phyloP scores from a whole-genome alignment of 2,888 invertebrate species.

The Stegana nigrithorax region DNA sequence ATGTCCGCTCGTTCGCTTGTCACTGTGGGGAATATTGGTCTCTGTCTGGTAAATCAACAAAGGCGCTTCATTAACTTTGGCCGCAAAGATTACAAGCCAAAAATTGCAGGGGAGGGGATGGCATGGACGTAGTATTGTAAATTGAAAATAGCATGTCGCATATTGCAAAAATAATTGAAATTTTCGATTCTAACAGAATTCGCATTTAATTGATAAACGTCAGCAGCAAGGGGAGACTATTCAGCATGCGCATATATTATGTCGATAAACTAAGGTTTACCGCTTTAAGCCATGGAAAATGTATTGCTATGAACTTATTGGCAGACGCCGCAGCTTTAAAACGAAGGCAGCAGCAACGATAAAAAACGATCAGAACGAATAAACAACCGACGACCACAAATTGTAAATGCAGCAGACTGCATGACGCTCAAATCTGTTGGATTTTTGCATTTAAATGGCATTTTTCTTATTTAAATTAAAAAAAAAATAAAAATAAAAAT shows the following conservation, averaged over 20 bases:
- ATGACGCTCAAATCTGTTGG: slow-evolving; percentile 1
- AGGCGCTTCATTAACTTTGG: slow-evolving; percentile 9
- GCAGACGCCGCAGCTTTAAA: too few relatives aligned
- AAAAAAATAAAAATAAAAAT: not conserved
- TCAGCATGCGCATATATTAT: not conserved
- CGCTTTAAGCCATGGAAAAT: not conserved
- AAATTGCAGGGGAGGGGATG: not conserved
- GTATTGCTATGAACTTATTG: not conserved
- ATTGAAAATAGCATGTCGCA: not conserved
- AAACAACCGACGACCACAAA: slow-evolving; percentile 8
- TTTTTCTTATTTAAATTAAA: not conserved
- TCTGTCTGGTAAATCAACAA: not conserved
- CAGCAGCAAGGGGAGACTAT: too few relatives aligned
- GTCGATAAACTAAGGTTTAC: not conserved
- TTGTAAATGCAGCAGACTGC: slow-evolving; percentile 8
- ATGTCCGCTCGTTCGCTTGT: not conserved
- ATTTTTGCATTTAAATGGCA: slow-evolving; percentile 13
- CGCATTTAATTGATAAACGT: too few relatives aligned
- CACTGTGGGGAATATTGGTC: too few relatives aligned
- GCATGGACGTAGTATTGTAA: not conserved
- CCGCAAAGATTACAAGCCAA: not conserved
- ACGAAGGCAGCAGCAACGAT: too few relatives aligned
- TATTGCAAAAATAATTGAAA: too few relatives aligned
- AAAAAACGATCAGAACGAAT: too few relatives aligned
- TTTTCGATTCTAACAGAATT: too few relatives aligned